Evolutionary conservation across 2,888 invertebrate species (phyloP), one percentile per base, ranked within the genome.

Genomic region (Peribatodes rhomboidaria): DNA sequence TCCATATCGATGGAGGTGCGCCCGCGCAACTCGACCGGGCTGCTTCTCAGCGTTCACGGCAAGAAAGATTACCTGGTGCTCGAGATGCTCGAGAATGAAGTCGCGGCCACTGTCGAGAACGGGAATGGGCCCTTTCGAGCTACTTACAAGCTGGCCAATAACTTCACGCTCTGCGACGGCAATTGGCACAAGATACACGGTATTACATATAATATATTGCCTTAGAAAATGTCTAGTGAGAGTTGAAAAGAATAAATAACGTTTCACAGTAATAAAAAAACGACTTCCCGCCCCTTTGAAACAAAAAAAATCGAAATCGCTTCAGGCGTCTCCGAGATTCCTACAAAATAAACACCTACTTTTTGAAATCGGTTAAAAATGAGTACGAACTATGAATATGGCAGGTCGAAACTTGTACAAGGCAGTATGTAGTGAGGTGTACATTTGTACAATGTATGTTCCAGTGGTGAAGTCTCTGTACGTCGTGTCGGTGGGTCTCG

Each of bases 101-200:
- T 99, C 20, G 95, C 95, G 65, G 96, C 98, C 75, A 95, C 96
- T 0, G 98, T 97, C 0, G 97, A 98, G 73, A 97, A 97, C 76
- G 97, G 97, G 0, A 96, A 95, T 77, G 98, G 98, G 9, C 95
- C 96, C 1, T 96, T 97, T 75, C 95, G 95, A 1, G 96, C 98
- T 1, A 95, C 94, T 20, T 98, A 96, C 84, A 94, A 94, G 56
- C 92, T 96, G 0, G 95, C 95, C 35, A 93, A 94, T 49, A 94
- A 95, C 54, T 94, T 95, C 65, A 95, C 96, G 75, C 94, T 99
- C 67, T 99, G 99, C 83, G 98, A 99, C 87, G 99, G 99, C 52
- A 94, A 97, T 60, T 99, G 99, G 99, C 99, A 99, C 82, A 96
- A 94, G 62, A 97, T 98, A 77, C 94, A 95, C 88, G 96, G 96